Conservation (phyloP, 2,113 vertebrate genomes). For the Excalfactoria chinensis region DNA sequence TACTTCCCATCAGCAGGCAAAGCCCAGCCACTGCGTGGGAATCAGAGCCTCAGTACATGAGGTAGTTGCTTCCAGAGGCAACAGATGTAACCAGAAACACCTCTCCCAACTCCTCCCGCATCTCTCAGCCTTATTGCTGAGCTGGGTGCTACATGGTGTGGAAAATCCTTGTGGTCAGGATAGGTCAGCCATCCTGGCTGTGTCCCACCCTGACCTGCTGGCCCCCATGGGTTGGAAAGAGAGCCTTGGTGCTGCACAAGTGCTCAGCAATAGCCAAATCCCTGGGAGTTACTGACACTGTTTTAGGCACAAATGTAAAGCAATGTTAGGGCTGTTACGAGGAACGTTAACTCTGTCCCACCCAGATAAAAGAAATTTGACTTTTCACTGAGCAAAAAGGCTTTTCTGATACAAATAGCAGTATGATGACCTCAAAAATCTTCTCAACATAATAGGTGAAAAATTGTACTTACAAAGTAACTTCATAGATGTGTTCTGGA, state of each 20-base stretch:
- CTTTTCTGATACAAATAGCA: background rate
- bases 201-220: background rate
- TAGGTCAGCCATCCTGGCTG: background rate
- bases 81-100: background rate
- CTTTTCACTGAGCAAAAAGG: background rate
- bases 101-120: background rate
- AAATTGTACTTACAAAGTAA: conserved; percentile 55
- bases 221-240: background rate
- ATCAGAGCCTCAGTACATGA: background rate
- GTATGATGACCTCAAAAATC: background rate
- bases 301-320: background rate
- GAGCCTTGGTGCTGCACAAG: background rate
- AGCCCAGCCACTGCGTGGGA: background rate
- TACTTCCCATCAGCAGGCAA: background rate
- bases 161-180: background rate
- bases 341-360: background rate
- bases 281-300: background rate
- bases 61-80: background rate
- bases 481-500: conserved; percentile 34
- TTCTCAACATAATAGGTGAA: background rate
- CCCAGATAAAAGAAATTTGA: background rate
- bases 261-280: background rate
- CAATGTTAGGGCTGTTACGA: background rate
- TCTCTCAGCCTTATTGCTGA: background rate
- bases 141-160: background rate